Conservation (phyloP, 2,888 invertebrate species). For the Drosophila pullipes region DNA sequence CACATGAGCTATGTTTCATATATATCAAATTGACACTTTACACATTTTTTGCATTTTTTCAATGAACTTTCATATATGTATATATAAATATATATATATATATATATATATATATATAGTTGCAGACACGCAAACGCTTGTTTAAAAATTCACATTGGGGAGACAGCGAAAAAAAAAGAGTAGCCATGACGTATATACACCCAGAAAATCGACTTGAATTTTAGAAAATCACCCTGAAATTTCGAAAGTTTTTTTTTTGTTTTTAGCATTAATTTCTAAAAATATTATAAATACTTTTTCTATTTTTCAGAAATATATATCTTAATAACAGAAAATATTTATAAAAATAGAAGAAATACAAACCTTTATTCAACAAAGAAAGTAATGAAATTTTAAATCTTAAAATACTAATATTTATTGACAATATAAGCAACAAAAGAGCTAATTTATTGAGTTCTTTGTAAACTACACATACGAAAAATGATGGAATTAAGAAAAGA, state of each 20-base stretch:
- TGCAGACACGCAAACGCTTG: slow-evolving; percentile 7
- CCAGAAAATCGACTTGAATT: not conserved
- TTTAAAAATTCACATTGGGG: slow-evolving; percentile 33
- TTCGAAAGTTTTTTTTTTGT: not conserved
- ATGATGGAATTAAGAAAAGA: not conserved
- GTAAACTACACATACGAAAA: not conserved
- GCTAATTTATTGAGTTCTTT: not conserved
- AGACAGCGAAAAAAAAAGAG: slow-evolving; percentile 25
- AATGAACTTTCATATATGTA: slow-evolving; percentile 26
- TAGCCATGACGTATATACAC: slow-evolving; percentile 30
- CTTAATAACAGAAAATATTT: not conserved
- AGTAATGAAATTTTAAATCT: not conserved
- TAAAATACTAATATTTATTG: not conserved
- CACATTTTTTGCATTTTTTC: slow-evolving; percentile 50
- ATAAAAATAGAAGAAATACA: not conserved
- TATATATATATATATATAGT: slow-evolving; percentile 8
- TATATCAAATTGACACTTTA: slow-evolving; percentile 45
- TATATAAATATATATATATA: slow-evolving; percentile 11
- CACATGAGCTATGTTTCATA: slow-evolving; percentile 45
- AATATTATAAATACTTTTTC: not conserved
- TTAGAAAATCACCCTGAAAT: not conserved
- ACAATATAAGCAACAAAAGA: not conserved
- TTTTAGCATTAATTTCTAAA: not conserved
- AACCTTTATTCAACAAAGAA: not conserved
- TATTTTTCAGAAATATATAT: not conserved